phyloP scores from a whole-genome alignment of 30 jellyfish, hydroid and myxozoan genomes.

The Nemopilema nomurai region DNA sequence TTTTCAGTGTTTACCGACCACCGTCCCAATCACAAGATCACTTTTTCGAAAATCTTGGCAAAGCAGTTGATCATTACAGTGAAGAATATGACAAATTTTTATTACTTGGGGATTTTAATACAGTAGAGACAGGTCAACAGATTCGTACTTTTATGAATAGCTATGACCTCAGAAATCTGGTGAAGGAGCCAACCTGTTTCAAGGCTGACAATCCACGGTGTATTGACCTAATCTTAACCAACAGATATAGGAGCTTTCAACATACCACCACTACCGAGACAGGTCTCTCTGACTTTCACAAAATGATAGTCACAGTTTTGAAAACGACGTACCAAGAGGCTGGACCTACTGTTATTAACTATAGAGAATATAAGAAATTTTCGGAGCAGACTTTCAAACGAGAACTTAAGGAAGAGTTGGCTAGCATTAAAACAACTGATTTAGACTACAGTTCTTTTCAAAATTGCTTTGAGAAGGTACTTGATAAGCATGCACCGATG shows the following conservation, averaged over 20 bases:
- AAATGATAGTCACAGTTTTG: background rate
- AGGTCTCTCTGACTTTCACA: constrained; percentile 18
- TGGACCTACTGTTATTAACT: constrained; percentile 20
- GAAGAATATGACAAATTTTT: background rate
- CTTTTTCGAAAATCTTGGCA: constrained; percentile 9
- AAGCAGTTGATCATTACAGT: constrained; percentile 21
- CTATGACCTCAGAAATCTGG: constrained; percentile 29
- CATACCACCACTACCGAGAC: constrained; percentile 9
- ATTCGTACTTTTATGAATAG: constrained; percentile 10
- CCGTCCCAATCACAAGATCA: constrained; percentile 29
- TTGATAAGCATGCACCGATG: constrained; percentile 17
- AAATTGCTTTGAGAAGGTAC: constrained; percentile 10
- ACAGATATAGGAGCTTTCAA: constrained; percentile 11
- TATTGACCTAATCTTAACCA: constrained; percentile 13
- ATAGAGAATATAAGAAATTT: constrained; percentile 16
- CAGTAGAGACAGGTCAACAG: constrained; percentile 27
- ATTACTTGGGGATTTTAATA: constrained; percentile 7
- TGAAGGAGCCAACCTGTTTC: constrained; percentile 29
- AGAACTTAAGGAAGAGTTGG: background rate
- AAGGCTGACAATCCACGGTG: constrained; percentile 20
- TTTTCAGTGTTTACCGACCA: constrained; percentile 3
- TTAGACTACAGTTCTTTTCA: constrained; percentile 14
- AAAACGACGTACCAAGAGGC: constrained; percentile 9
- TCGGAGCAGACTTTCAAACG: background rate
- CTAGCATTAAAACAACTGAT: background rate